A percentile compares a stretch with the other conserved stretches of the same genome.
Conservation (phyloP, 2,888 invertebrate genomes). For the Caenorhabditis japonica region DNA sequence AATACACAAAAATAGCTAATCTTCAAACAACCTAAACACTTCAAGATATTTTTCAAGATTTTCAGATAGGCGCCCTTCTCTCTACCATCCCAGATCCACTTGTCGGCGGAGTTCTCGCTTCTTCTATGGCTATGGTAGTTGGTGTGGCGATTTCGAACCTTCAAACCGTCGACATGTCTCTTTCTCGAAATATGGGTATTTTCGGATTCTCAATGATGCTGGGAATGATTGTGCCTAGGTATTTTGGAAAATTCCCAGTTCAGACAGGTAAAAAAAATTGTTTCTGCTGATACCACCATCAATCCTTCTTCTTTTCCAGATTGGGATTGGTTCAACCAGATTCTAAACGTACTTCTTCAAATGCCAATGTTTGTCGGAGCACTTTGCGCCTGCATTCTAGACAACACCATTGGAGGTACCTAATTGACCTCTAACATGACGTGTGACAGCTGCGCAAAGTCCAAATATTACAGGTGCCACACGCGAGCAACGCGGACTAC, state of each 20-base stretch:
- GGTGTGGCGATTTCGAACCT: constrained; percentile 79
- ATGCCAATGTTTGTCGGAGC: constrained; percentile 77
- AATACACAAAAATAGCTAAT: background rate
- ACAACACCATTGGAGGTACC: constrained; percentile 73
- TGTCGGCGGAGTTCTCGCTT: constrained; percentile 78
- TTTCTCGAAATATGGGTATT: constrained; percentile 89
- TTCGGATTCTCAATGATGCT: constrained; percentile 90
- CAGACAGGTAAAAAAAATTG: constrained; percentile 19
- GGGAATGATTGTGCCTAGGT: constrained; percentile 81
- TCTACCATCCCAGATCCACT: constrained; percentile 80
- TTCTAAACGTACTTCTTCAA: constrained; percentile 70
- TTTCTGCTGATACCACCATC: background rate
- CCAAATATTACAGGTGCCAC: constrained; percentile 64
- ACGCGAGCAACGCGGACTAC: constrained; percentile 72
- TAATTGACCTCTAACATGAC: background rate
- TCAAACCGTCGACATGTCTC: constrained; percentile 86
- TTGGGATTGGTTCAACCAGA: constrained; percentile 54
- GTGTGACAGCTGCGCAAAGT: constrained; percentile 5
- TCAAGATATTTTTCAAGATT: too few species aligned
- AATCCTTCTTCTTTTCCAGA: constrained; percentile 15
- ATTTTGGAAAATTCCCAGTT: constrained; percentile 60
- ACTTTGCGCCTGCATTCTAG: constrained; percentile 73
- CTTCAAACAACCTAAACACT: too few species aligned
- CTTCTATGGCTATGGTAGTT: constrained; percentile 78
- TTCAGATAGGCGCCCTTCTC: constrained; percentile 78